These are phyloP conservation scores for Parelbella ahira DNA, from an alignment of 2,888 invertebrate genomes.

Conservation along the genomic window DNA sequence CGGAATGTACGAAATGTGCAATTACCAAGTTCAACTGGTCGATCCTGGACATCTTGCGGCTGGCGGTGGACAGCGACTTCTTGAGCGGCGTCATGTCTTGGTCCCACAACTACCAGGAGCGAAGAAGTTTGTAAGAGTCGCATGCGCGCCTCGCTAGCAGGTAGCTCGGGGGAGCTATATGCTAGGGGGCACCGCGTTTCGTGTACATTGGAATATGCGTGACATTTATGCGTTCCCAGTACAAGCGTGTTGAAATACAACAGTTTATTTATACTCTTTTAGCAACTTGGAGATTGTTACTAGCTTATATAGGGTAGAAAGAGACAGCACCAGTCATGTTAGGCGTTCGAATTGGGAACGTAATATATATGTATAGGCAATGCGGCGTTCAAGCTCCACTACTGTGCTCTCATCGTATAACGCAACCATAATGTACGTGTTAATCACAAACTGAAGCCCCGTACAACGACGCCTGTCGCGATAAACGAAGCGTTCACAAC, in stretches of 20 bases:
- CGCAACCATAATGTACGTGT: conserved; percentile 29
- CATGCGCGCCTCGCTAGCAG: conserved; percentile 22
- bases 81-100: conserved; percentile 93
- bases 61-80: conserved; percentile 87
- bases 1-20: too few species aligned
- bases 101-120: conserved; percentile 87
- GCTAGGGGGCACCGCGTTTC: conserved; percentile 22
- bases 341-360: conserved; percentile 5
- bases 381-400: conserved; percentile 35
- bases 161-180: conserved; percentile 17
- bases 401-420: conserved; percentile 47
- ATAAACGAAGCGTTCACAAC: not conserved
- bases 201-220: conserved; percentile 9
- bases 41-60: conserved; percentile 91
- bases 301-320: too few species aligned
- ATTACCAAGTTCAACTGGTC: conserved; percentile 92
- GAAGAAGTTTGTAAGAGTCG: conserved; percentile 42
- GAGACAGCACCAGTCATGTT: too few species aligned
- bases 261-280: too few species aligned
- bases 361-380: conserved; percentile 6
- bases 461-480: too few species aligned
- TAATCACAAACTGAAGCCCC: too few species aligned
- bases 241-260: too few species aligned
- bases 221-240: conserved; percentile 10
- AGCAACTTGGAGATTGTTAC: too few species aligned